Percentiles rank a stretch among this genome's conserved stretches.
Conservation (phyloP, 1,140 invertebrate genomes). For the Hesperophylax magnus region DNA sequence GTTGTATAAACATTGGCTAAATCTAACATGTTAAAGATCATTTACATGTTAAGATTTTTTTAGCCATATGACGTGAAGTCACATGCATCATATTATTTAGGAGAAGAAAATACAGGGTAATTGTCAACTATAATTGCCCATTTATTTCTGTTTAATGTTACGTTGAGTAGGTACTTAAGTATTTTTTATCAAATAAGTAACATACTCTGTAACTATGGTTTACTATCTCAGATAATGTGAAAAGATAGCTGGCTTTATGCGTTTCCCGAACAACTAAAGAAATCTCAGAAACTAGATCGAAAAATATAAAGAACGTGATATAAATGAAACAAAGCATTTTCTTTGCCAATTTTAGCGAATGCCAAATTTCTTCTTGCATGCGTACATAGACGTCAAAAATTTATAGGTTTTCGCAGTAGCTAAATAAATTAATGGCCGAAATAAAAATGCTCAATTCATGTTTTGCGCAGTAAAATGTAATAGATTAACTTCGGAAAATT, state of each 20-base stretch:
- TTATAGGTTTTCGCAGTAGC: conserved; percentile 19
- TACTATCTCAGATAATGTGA: background rate
- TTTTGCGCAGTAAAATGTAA: background rate
- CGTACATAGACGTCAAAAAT: background rate
- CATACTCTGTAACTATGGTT: background rate
- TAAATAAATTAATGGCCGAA: background rate
- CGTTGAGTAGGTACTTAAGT: background rate
- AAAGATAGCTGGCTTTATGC: background rate
- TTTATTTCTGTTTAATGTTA: background rate
- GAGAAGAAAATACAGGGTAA: too few relatives aligned
- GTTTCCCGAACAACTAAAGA: background rate
- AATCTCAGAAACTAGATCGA: background rate
- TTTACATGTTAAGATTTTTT: too few relatives aligned
- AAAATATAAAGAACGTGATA: background rate
- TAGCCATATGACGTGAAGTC: too few relatives aligned
- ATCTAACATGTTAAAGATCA: too few relatives aligned
- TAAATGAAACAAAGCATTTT: conserved; percentile 11
- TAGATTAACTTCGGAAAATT: too few relatives aligned
- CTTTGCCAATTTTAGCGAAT: conserved; percentile 23
- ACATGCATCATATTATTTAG: too few relatives aligned
- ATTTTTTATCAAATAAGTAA: background rate
- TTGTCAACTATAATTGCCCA: too few relatives aligned
- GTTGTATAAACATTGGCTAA: too few relatives aligned
- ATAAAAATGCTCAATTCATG: background rate
- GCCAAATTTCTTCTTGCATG: conserved; percentile 4